A percentile compares a stretch with the other conserved stretches of the same genome.
phyloP scores from a whole-genome alignment of 2,888 invertebrate species.

The Sarcophaga carnaria region DNA sequence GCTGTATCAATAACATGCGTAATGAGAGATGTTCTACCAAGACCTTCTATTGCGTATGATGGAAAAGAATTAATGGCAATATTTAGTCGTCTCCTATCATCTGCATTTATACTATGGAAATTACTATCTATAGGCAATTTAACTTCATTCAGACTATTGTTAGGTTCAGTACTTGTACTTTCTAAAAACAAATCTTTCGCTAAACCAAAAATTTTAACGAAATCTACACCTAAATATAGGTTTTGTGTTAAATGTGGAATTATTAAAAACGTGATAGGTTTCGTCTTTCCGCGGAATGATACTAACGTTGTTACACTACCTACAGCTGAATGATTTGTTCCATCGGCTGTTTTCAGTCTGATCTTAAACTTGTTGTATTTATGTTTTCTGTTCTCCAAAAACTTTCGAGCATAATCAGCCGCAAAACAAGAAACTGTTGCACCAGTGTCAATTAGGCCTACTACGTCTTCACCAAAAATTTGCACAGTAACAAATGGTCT shows the following conservation, averaged over 20 bases:
- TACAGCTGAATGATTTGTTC: conserved; percentile 3
- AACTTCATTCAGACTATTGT: too few species aligned
- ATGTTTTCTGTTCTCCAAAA: conserved; percentile 12
- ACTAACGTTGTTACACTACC: not conserved
- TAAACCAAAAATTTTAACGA: conserved; percentile 9
- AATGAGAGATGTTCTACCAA: conserved; percentile 21
- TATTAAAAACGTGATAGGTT: not conserved
- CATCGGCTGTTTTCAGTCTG: conserved; percentile 19
- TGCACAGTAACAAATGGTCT: conserved; percentile 12
- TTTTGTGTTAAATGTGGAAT: conserved; percentile 26
- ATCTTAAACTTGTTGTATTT: conserved; percentile 9
- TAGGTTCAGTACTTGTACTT: too few species aligned
- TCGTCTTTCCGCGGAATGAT: not conserved
- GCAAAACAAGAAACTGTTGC: conserved; percentile 34
- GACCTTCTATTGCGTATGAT: conserved; percentile 32
- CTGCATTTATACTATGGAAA: not conserved
- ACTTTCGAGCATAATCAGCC: not conserved
- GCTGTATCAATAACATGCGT: conserved; percentile 29
- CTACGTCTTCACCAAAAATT: conserved; percentile 19
- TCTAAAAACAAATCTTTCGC: conserved; percentile 32
- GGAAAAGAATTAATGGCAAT: conserved; percentile 33
- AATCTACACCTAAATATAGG: conserved; percentile 42
- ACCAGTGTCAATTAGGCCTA: conserved; percentile 42
- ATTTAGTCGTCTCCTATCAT: not conserved
- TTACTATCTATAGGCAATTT: not conserved